Evolutionary conservation across 2,113 vertebrate species (phyloP), one percentile per base, ranked within the genome.

Genomic region (Rhabdomys dilectus): DNA sequence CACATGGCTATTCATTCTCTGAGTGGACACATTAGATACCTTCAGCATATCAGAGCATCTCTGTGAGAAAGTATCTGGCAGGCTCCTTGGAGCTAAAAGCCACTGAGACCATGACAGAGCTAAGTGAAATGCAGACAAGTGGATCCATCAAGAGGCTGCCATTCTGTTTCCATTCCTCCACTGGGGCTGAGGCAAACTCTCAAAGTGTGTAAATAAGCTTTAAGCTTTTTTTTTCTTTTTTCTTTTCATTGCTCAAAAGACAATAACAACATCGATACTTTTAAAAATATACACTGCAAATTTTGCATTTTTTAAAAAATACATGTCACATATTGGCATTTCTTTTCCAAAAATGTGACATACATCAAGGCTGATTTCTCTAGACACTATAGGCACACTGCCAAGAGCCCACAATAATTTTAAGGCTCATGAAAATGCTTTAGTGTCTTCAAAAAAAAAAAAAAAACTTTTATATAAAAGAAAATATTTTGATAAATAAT

Each of bases 101-200:
- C 53, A 60, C 29, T 51, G 60, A 91, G 85, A 82, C 85, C 11
- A 95, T 12, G 72, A 12, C 4, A 31, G 15, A 34, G 31, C 16
- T n/a, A 53, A 81, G 36, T 36, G 3, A 66, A 53, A 39, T 62
- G 95, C 36, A 39, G 68, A 93, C 29, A 19, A 0, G 53, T 22
- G 15, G 2, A n/a, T 62, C 7, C 48, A 56, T 62, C 3, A 12
- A 70, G n/a, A 24, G 29, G 13, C 2, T 7, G n/a, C 73, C 29
- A 36, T 2, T 85, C 2, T 53, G 60, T 39, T 10, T 58, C 34
- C 7, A n/a, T 66, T 87, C 70, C 76, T 53, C 84, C 22, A 0
- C 51, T 24, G 56, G 19, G 56, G 24, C 75, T 82, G n/a, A 64
- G 58, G 39, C 31, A 96, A 95, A 95, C 11, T 92, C 72, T 70